A percentile compares a stretch with the other conserved stretches of the same genome.
phyloP scores from a whole-genome alignment of 2,888 invertebrate species.

The Lobophora halterata region DNA sequence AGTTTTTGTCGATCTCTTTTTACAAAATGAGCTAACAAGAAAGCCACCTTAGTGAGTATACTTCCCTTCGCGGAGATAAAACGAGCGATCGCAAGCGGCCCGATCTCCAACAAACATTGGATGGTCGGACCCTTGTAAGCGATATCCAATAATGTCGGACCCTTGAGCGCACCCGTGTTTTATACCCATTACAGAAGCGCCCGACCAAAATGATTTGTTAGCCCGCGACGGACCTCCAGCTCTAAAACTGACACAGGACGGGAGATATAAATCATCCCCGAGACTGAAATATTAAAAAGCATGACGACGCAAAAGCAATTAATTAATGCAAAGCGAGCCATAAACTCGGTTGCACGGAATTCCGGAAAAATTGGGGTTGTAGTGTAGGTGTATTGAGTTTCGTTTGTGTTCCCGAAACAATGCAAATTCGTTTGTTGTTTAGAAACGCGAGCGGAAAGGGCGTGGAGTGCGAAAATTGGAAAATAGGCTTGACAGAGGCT shows the following conservation, averaged over 20 bases:
- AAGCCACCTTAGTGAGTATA: slow-evolving; percentile 50
- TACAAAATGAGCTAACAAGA: slow-evolving; percentile 46
- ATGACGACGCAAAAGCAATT: slow-evolving; percentile 56
- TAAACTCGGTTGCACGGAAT: slow-evolving; percentile 40
- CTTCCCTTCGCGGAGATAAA: slow-evolving; percentile 51
- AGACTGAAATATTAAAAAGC: slow-evolving; percentile 52
- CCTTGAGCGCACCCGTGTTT: slow-evolving; percentile 48
- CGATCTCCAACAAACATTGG: slow-evolving; percentile 49
- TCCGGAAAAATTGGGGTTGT: slow-evolving; percentile 41
- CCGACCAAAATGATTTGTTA: slow-evolving; percentile 38
- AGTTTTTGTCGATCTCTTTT: slow-evolving; percentile 55
- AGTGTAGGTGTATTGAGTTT: slow-evolving; percentile 39
- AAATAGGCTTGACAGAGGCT: slow-evolving; percentile 65
- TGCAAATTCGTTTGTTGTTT: slow-evolving; percentile 56
- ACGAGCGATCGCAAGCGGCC: slow-evolving; percentile 45
- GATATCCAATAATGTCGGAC: slow-evolving; percentile 62
- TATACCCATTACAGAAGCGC: slow-evolving; percentile 45
- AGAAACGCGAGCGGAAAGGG: slow-evolving; percentile 39
- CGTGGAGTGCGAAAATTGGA: slow-evolving; percentile 43
- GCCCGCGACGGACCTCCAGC: slow-evolving; percentile 24
- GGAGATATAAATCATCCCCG: slow-evolving; percentile 48
- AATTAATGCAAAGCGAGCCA: slow-evolving; percentile 47
- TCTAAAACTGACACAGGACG: slow-evolving; percentile 35
- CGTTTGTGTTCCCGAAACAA: slow-evolving; percentile 51
- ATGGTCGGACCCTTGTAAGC: slow-evolving; percentile 57